Evolutionary conservation across 1,140 invertebrate genomes (phyloP), one percentile per base, ranked within the genome.

Genomic region (Brachionus plicatilis): DNA sequence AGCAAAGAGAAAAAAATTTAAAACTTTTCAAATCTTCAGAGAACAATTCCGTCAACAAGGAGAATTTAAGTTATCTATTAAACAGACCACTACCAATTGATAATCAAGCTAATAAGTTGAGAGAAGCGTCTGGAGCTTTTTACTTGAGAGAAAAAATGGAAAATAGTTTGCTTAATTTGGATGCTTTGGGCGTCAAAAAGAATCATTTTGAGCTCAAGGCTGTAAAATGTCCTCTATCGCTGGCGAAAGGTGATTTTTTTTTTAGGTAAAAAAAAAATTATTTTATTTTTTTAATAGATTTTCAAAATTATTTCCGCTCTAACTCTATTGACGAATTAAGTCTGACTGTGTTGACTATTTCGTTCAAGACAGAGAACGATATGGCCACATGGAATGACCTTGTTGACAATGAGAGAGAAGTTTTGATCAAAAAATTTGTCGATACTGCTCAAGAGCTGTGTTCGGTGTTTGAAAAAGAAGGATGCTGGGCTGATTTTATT

Each of bases 401-500:
- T 85, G 90, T 91, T 7, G 93, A 94, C 88, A 90, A 91, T n/a
- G 94, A 94, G 86, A 86, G 92, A 82, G 91, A 92, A 85, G 14
- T 90, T 91, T 6, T 82, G 20, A 83, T 56, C 2, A 82, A 82
- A 65, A 50, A 92, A 90, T 92, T 92, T 87, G 86, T 92, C 37
- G 86, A 88, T 56, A 88, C 88, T 65, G 91, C 91, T 14, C 87
- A 88, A 85, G 89, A 90, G 76, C 90, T 92, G 7, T 91, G 90
- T 86, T 85, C 86, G n/a, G 87, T 87, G 87, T 91, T 92, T 45
- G 86, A 89, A 84, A 88, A 91, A 45, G 88, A 90, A 82, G 93
- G 93, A 17, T 94, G 92, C 86, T 94, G 94, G 93, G 92, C 93
- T 1, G 94, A 94, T 87, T 95, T 94, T 87, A 92, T 95, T 70